These are phyloP conservation scores for Drosophila lacertosa DNA, from an alignment of 1,140 invertebrate genomes.

Conservation along the genomic window DNA sequence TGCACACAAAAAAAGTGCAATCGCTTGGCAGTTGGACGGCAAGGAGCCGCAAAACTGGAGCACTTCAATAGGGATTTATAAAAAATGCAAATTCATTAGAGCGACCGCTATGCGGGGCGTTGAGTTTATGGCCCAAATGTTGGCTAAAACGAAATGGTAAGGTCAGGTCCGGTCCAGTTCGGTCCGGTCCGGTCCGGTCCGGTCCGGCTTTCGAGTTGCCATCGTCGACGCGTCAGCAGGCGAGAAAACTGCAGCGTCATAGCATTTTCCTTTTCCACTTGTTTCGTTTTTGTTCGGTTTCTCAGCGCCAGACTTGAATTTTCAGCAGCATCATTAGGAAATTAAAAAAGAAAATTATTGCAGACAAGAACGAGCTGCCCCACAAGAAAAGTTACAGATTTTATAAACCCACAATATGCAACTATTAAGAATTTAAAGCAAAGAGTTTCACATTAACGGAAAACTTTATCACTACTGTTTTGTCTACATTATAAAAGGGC, in stretches of 20 bases:
- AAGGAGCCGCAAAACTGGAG: constrained; percentile 55
- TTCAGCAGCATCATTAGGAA: constrained; percentile 64
- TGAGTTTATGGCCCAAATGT: constrained; percentile 41
- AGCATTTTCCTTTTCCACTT: constrained; percentile 13
- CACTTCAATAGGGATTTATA: constrained; percentile 82
- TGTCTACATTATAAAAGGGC: too few relatives aligned
- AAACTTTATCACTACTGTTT: too few relatives aligned
- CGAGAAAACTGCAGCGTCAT: constrained; percentile 63
- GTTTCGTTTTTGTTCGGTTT: constrained; percentile 4
- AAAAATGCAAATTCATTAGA: constrained; percentile 82
- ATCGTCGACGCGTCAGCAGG: constrained; percentile 27
- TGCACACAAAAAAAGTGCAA: constrained; percentile 53
- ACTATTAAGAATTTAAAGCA: not conserved
- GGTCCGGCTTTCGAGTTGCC: constrained; percentile 20
- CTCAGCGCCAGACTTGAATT: constrained; percentile 23
- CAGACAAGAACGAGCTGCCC: not conserved
- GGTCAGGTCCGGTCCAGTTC: not conserved
- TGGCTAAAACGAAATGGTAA: constrained; percentile 1
- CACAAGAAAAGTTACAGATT: not conserved
- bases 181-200: not conserved
- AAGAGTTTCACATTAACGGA: not conserved
- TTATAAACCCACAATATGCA: not conserved
- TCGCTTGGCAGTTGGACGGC: constrained; percentile 47
- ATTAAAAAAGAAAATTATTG: constrained; percentile 51
- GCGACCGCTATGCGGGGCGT: constrained; percentile 35